phyloP scores from a whole-genome alignment of 2,113 vertebrate species.

The Donacobius atricapilla region DNA sequence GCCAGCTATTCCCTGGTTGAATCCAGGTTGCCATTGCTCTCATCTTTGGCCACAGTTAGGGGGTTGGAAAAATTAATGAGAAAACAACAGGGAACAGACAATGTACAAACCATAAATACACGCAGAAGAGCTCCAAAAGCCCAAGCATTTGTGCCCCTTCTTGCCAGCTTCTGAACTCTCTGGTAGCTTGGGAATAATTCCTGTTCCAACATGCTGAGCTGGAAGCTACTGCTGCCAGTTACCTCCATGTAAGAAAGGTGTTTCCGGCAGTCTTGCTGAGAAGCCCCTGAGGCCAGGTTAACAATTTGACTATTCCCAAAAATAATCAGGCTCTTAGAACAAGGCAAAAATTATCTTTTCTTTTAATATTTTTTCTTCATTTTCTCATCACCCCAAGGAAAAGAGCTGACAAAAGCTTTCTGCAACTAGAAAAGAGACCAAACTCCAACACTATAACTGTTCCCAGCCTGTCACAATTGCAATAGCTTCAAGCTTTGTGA shows the following conservation, averaged over 20 bases:
- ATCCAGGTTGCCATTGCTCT: not conserved
- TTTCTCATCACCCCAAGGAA: not conserved
- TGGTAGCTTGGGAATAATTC: conserved; percentile 12
- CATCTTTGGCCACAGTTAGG: not conserved
- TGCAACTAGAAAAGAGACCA: not conserved
- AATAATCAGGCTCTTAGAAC: not conserved
- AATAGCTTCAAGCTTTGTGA: not conserved
- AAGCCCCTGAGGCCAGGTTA: conserved; percentile 36
- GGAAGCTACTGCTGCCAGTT: conserved; percentile 40
- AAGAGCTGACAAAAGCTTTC: not conserved
- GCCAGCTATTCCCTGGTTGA: not conserved
- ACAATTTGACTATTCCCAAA: conserved; percentile 14
- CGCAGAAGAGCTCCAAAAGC: not conserved
- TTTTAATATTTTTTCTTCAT: not conserved
- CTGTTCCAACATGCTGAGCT: conserved; percentile 48
- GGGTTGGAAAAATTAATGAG: conserved; percentile 33
- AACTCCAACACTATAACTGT: not conserved
- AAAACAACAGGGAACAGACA: conserved; percentile 35
- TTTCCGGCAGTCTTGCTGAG: conserved; percentile 50
- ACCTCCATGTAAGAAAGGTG: not conserved
- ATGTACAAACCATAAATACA: not conserved
- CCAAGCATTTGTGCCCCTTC: conserved; percentile 9
- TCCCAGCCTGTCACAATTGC: not conserved
- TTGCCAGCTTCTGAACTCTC: not conserved
- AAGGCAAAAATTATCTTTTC: not conserved